Evolutionary conservation across 2,888 invertebrate species (phyloP), one percentile per base, ranked within the genome.

Genomic region (Galerucella pusilla): DNA sequence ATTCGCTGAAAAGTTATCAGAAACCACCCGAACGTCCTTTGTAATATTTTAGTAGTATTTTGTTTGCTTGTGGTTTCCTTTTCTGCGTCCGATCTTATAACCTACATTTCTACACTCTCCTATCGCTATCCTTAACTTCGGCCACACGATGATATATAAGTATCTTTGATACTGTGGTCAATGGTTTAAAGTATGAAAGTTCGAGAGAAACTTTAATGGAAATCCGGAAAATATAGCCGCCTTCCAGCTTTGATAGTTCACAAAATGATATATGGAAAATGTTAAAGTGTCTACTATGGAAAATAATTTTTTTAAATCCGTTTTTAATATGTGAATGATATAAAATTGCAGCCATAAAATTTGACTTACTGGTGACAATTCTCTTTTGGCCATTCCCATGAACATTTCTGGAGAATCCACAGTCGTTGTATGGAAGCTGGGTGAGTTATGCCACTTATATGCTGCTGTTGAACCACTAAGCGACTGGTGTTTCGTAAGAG

Each of bases 361-460:
- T 60, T 60, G 12, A 70, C 90, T 85, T 11, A 91, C 90, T 4
- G 91, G 91, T 0, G 91, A 91, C 63, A 91, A 82, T 80, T 91
- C 91, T 6, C 90, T 85, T 78, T 88, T 88, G 80, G 88, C 89
- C 28, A 57, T 75, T 72, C 86, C 87, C 67, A 87, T 83, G 80
- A 88, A 89, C 28, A 88, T 83, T 67, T 90, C 89, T 2, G 88
- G 87, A 2, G 89, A 87, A 20, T 88, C 88, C 4, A 87, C 86
- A 59, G 86, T 86, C 10, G 88, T 86, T 0, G 87, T 85, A 75
- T 88, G 85, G 80, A 77, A 87, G 80, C 81, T 85, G 76, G 77
- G 85, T 76, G 83, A 82, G 59, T 79, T 83, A 10, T 79, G 76
- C 84, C 84, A 84, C 73, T 83, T 82, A 60, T 81, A 79, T n/a